Conservation (phyloP, 2,888 invertebrate genomes). For the Meta bourneti region DNA sequence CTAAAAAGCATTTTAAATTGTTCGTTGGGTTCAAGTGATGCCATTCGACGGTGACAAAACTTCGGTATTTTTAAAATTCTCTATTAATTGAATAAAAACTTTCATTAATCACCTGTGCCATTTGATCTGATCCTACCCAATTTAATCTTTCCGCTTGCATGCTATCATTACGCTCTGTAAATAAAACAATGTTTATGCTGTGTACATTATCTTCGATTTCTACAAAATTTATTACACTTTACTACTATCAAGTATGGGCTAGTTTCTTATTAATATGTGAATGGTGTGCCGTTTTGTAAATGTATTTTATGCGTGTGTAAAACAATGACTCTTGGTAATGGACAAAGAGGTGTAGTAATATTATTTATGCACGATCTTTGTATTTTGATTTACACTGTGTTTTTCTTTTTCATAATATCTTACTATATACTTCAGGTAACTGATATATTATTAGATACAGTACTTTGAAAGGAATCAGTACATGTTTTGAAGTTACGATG, state of each 20-base stretch:
- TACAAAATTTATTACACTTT: constrained; percentile 52
- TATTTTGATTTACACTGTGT: too few species aligned
- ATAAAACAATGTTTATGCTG: constrained; percentile 28
- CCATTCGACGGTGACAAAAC: too few species aligned
- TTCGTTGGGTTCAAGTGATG: too few species aligned
- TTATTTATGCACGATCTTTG: too few species aligned
- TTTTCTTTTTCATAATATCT: too few species aligned
- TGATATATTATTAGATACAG: too few species aligned
- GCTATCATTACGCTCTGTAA: constrained; percentile 33
- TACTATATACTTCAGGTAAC: too few species aligned
- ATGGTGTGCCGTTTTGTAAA: constrained; percentile 43
- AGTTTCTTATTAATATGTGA: constrained; percentile 50
- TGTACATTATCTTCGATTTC: constrained; percentile 37
- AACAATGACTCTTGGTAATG: constrained; percentile 36
- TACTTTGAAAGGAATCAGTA: too few species aligned
- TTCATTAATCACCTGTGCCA: constrained; percentile 18
- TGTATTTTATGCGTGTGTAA: constrained; percentile 38
- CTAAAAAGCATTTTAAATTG: too few species aligned
- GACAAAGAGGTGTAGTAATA: too few species aligned
- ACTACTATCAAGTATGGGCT: constrained; percentile 56
- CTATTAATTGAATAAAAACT: neutral
- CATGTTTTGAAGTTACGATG: too few species aligned
- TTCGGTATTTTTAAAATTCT: neutral
- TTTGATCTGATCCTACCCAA: neutral
- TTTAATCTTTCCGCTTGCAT: constrained; percentile 21